Conservation (phyloP, 2,888 invertebrate genomes). For the Fragum sueziense region DNA sequence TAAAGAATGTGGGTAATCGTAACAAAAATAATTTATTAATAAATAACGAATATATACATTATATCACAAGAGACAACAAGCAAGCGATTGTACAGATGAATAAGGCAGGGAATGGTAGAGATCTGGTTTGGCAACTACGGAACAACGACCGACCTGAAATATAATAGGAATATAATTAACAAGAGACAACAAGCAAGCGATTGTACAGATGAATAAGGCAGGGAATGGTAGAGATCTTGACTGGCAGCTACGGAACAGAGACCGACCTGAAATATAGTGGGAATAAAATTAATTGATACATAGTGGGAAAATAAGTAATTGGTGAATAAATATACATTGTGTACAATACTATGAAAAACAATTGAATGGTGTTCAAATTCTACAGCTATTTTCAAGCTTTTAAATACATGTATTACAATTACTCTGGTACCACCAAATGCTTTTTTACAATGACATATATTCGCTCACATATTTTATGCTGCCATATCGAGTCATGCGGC, state of each 20-base stretch:
- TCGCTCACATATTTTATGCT: too few species aligned
- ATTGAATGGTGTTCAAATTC: too few species aligned
- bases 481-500: too few species aligned
- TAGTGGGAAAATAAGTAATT: too few species aligned
- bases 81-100: not conserved
- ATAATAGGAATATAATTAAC: constrained; percentile 6
- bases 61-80: constrained; percentile 11
- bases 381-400: too few species aligned
- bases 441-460: too few species aligned
- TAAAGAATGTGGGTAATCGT: not conserved
- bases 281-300: too few species aligned
- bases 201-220: not conserved
- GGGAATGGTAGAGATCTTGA: constrained; percentile 15
- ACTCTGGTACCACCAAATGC: too few species aligned
- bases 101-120: constrained; percentile 8
- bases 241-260: constrained; percentile 1
- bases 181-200: too few species aligned
- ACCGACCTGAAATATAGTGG: constrained; percentile 19
- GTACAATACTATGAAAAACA: too few species aligned
- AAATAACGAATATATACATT: constrained; percentile 32
- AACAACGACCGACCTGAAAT: constrained; percentile 12
- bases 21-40: constrained; percentile 51
- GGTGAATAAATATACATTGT: too few species aligned
- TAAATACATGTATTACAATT: too few species aligned
- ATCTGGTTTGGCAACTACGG: constrained; percentile 9